phyloP scores from a whole-genome alignment of 2,113 vertebrate species.

The Electrona antarctica region DNA sequence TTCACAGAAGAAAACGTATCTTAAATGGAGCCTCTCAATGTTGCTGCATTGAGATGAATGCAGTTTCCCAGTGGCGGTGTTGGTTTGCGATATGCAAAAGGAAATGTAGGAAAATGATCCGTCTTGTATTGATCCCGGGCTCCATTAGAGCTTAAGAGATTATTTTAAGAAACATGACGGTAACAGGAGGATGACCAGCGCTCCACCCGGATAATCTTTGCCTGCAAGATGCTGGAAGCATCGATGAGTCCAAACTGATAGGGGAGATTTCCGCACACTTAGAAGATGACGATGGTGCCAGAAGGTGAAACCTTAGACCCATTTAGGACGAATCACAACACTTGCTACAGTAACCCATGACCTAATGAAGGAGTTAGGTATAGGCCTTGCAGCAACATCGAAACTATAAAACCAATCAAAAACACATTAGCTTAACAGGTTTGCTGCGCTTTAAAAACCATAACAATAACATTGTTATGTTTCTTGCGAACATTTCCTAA shows the following conservation, averaged over 20 bases:
- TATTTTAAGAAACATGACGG: slow-evolving; percentile 61
- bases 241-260: too few species aligned
- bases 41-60: slow-evolving; percentile 48
- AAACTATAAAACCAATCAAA: slow-evolving; percentile 32
- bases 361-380: slow-evolving; percentile 39
- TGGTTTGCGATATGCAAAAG: slow-evolving; percentile 65
- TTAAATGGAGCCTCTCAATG: slow-evolving; percentile 51
- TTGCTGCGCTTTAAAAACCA: slow-evolving; percentile 12
- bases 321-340: slow-evolving; percentile 27
- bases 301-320: slow-evolving; percentile 52
- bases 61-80: slow-evolving; percentile 62
- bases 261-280: too few species aligned
- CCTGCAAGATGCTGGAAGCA: too few species aligned
- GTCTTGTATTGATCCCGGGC: slow-evolving; percentile 62
- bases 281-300: slow-evolving; percentile 7
- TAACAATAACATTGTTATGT: slow-evolving; percentile 1
- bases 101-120: slow-evolving; percentile 58
- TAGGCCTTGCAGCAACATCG: slow-evolving; percentile 32
- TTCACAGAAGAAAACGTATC: slow-evolving; percentile 15
- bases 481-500: neutral
- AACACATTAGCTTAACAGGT: slow-evolving; percentile 37
- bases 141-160: slow-evolving; percentile 67
- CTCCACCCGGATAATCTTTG: too few species aligned
- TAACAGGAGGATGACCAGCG: too few species aligned
- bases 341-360: slow-evolving; percentile 32